A percentile compares a stretch with the other conserved stretches of the same genome.
Evolutionary conservation across 2,113 vertebrate genomes (phyloP).

Genomic region (Poecile atricapillus): DNA sequence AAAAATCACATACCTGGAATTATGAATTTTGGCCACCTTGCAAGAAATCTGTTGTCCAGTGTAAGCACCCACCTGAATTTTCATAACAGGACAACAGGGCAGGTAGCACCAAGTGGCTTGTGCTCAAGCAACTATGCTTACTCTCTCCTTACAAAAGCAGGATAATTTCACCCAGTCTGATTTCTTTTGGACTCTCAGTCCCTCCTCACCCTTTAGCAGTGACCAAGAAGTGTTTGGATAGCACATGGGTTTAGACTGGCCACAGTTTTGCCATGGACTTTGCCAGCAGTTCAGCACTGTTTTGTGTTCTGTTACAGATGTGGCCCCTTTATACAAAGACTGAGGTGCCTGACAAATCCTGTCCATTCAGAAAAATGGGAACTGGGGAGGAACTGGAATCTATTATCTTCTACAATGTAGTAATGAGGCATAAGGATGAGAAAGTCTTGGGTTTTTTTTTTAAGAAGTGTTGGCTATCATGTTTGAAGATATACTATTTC

Average conservation of each 20-base stretch:
- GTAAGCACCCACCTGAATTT: not conserved
- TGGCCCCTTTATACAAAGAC: not conserved
- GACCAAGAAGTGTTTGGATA: not conserved
- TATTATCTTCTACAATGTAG: not conserved
- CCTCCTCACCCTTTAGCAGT: not conserved
- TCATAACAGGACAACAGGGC: not conserved
- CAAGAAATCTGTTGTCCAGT: not conserved
- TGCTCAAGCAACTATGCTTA: not conserved
- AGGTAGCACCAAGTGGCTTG: not conserved
- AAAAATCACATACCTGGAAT: not conserved
- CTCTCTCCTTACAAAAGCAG: not conserved
- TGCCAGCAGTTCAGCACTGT: not conserved
- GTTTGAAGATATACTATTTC: not conserved
- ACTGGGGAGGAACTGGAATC: not conserved
- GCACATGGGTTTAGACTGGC: not conserved
- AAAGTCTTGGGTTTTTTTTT: not conserved
- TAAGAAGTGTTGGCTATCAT: not conserved
- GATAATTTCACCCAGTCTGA: not conserved
- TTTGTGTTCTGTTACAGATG: not conserved
- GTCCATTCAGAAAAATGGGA: not conserved
- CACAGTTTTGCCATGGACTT: not conserved
- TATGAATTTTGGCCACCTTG: not conserved
- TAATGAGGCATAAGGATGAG: not conserved
- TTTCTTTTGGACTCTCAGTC: not conserved
- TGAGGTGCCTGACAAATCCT: not conserved